A percentile compares a stretch with the other conserved stretches of the same genome.
phyloP scores from a whole-genome alignment of 2,888 invertebrate species.

The Volucella inflata region DNA sequence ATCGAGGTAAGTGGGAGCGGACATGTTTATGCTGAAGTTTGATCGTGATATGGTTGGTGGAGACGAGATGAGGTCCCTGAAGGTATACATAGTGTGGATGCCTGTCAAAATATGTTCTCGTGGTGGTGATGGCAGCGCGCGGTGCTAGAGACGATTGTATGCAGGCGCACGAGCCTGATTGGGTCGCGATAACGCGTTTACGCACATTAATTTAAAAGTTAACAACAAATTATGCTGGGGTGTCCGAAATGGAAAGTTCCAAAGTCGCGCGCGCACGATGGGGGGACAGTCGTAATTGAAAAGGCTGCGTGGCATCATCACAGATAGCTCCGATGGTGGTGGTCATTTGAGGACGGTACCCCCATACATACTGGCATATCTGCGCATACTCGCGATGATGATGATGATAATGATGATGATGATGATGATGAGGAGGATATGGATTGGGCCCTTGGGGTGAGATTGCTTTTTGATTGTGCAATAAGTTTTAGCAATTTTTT shows the following conservation, averaged over 20 bases:
- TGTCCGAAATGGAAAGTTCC: constrained; percentile 75
- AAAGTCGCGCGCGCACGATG: constrained; percentile 58
- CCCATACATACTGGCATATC: constrained; percentile 7
- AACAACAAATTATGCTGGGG: constrained; percentile 75
- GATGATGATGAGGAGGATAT: background rate
- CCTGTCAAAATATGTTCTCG: constrained; percentile 69
- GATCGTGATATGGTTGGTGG: constrained; percentile 72
- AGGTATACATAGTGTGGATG: constrained; percentile 54
- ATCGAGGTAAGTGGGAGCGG: constrained; percentile 73
- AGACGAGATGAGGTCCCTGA: constrained; percentile 55
- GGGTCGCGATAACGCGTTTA: constrained; percentile 74
- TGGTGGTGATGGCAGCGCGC: constrained; percentile 9
- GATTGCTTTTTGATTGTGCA: constrained; percentile 75
- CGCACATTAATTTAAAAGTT: constrained; percentile 75
- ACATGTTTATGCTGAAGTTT: constrained; percentile 74
- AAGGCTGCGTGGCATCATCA: constrained; percentile 66
- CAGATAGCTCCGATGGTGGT: constrained; percentile 60
- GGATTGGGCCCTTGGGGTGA: constrained; percentile 62
- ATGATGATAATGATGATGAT: constrained; percentile 40
- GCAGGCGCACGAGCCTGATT: constrained; percentile 71
- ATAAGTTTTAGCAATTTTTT: constrained; percentile 39
- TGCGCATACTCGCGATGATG: constrained; percentile 21
- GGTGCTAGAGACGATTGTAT: constrained; percentile 26
- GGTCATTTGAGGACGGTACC: constrained; percentile 58
- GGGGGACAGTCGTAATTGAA: constrained; percentile 67